These are phyloP conservation scores for Zygaena filipendulae DNA, from an alignment of 2,888 invertebrate species.

Conservation along the genomic window DNA sequence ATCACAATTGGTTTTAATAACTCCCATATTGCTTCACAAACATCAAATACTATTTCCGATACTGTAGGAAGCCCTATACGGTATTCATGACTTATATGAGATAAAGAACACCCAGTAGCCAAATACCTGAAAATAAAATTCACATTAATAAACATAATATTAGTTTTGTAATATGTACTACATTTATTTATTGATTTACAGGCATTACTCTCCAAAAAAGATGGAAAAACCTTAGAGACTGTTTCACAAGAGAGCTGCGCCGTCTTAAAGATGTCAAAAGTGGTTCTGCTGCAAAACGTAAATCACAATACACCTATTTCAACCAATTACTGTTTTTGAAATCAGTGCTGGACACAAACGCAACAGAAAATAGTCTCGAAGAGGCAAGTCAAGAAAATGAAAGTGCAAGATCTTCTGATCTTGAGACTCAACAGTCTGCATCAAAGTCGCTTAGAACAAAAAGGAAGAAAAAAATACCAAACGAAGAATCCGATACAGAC, in stretches of 20 bases:
- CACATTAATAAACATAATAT: slow-evolving; percentile 4
- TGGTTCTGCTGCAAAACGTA: slow-evolving; percentile 13
- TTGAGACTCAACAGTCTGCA: slow-evolving; percentile 14
- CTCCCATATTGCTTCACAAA: slow-evolving; percentile 1
- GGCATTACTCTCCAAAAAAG: slow-evolving; percentile 5
- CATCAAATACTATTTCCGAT: slow-evolving; percentile 3
- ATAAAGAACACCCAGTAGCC: slow-evolving; percentile 1
- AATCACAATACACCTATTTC: slow-evolving; percentile 12
- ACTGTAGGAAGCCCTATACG: slow-evolving; percentile 3
- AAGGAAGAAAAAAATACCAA: slow-evolving; percentile 13
- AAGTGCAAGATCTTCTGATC: slow-evolving; percentile 14
- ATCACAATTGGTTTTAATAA: slow-evolving; percentile 6
- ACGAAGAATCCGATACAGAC: slow-evolving; percentile 13
- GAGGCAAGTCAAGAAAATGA: slow-evolving; percentile 14
- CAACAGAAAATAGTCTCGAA: slow-evolving; percentile 12
- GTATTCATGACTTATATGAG: slow-evolving; percentile 3
- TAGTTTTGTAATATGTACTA: slow-evolving; percentile 8
- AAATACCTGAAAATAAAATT: too few relatives aligned
- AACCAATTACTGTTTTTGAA: slow-evolving; percentile 13
- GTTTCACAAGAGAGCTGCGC: slow-evolving; percentile 12
- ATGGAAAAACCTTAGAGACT: slow-evolving; percentile 10
- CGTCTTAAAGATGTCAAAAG: slow-evolving; percentile 13
- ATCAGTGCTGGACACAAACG: slow-evolving; percentile 10
- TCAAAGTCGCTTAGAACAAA: slow-evolving; percentile 14
- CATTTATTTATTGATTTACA: slow-evolving; percentile 6